Evolutionary conservation across 2,113 vertebrate genomes (phyloP), one percentile per base, ranked within the genome.

Genomic region (Corythaeola cristata): DNA sequence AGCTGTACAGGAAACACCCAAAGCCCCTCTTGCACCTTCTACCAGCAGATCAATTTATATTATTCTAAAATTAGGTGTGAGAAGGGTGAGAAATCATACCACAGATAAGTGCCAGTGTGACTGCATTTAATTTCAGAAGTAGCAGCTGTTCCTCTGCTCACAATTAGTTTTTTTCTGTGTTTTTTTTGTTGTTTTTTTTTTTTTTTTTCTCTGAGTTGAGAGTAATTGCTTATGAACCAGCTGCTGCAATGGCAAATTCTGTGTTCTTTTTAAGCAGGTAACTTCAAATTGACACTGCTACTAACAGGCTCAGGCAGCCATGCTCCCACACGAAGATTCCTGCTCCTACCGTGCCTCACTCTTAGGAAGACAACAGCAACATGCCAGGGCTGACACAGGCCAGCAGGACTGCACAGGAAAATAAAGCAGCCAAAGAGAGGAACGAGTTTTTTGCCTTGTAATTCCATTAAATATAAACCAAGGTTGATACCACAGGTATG

Each of bases 121-220:
- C 33, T 33, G 15, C 55, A 28, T 49, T 87, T 75, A 22, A 28
- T 85, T 87, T 85, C 73, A 94, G 58, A 67, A 64, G n/a, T 1
- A 66, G 41, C 75, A 74, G 33, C 67, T 91, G 67, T 63, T 74
- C 28, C 47, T 81, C 55, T 76, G 37, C 35, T 74, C 64, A 82
- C 52, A 66, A 4, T 1, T 50, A 9, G 1, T 2, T 24, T 22
- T 24, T 30, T 20, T 9, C 4, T n/a, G 53, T 5, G 19, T 22
- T 52, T 14, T 71, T 9, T 9, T 12, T 7, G n/a, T n/a, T n/a
- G n/a, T n/a, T n/a, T 21, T 21, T 35, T 39, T 23, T 28, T 20
- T 30, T 3, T 13, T 12, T 30, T 63, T 20, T 39, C 44, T 10
- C 53, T 66, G 27, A 32, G 22, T 26, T 53, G 22, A 45, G 28